Evolutionary conservation across 2,888 invertebrate genomes (phyloP).

Genomic region (Masnerella sp.): DNA sequence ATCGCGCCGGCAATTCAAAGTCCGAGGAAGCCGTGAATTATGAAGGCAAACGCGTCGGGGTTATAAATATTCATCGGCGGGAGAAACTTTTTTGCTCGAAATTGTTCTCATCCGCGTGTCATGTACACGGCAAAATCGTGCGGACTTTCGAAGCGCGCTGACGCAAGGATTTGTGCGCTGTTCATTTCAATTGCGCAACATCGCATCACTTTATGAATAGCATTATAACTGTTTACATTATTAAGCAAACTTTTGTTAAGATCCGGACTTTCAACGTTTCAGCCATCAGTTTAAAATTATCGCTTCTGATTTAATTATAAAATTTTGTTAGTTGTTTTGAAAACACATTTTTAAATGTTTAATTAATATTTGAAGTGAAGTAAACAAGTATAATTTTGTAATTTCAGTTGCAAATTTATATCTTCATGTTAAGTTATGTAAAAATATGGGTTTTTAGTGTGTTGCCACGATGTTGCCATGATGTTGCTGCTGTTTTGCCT

Average conservation of each 20-base stretch:
- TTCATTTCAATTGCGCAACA: slow-evolving; percentile 22
- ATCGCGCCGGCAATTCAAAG: slow-evolving; percentile 30
- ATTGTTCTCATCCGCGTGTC: slow-evolving; percentile 37
- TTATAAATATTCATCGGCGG: slow-evolving; percentile 54
- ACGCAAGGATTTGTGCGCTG: slow-evolving; percentile 16
- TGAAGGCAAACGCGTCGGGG: slow-evolving; percentile 44
- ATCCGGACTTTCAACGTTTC: too few species aligned
- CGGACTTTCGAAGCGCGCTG: slow-evolving; percentile 20
- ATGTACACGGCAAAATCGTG: slow-evolving; percentile 2
- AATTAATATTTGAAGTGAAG: too few species aligned
- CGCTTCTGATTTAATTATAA: too few species aligned
- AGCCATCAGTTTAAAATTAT: too few species aligned
- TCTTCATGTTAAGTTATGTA: too few species aligned
- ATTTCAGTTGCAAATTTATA: too few species aligned
- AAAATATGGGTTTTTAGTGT: too few species aligned
- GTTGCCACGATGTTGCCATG: too few species aligned
- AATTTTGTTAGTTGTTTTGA: too few species aligned
- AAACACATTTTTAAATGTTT: too few species aligned
- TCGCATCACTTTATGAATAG: slow-evolving; percentile 23
- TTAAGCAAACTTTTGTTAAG: slow-evolving; percentile 7
- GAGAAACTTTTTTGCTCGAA: slow-evolving; percentile 48
- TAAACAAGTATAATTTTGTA: too few species aligned
- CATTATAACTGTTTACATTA: slow-evolving; percentile 25
- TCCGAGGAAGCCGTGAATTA: slow-evolving; percentile 39
- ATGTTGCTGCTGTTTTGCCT: too few species aligned